Evolutionary conservation across 2,888 invertebrate species (phyloP), one percentile per base, ranked within the genome.

Genomic region (Saturnia japonica): DNA sequence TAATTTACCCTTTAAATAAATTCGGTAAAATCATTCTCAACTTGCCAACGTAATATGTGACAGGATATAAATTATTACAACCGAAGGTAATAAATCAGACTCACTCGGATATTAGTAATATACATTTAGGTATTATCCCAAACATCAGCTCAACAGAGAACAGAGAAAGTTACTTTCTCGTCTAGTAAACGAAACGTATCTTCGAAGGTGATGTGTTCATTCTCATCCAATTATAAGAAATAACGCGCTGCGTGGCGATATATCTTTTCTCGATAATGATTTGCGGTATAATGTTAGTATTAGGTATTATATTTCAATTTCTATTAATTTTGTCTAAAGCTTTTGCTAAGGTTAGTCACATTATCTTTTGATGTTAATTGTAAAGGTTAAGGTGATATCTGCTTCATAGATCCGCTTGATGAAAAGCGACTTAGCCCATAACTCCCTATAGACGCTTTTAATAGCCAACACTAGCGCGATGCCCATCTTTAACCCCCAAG

Each of bases 41-140:
- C 22, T 60, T 25, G 14, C 28, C 57, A 28, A 60, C 19, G 11
- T 19, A 60, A 60, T 1, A 25, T 28, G 57, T 28, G 14, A 60
- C 14, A 60, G 57, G 57, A 14, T 60, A 28, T 25, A 60, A 60
- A 28, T 14, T 14, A 60, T 60, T 60, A 54, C 54, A 54, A 22
- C 22, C 25, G 57, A 19, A 28, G 57, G 25, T 60, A 11, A 60
- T 60, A 60, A 60, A 60, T 60, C 57, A 60, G 28, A 60, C 57
- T 60, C 14, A 14, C 12, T 6, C 14, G 28, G 57, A 28, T 28
- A 60, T 60, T 25, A 60, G 14, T 60, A 60, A 28, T 60, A 28
- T 60, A 60, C 57, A 60, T 60, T 60, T 28, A 60, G 25, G 57
- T 60, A 12, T 28, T 28, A 60, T 25, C 57, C 14, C 28, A 14